Evolutionary conservation across 2,888 invertebrate species (phyloP), one percentile per base, ranked within the genome.

Genomic region (Chrysodeixis includens): DNA sequence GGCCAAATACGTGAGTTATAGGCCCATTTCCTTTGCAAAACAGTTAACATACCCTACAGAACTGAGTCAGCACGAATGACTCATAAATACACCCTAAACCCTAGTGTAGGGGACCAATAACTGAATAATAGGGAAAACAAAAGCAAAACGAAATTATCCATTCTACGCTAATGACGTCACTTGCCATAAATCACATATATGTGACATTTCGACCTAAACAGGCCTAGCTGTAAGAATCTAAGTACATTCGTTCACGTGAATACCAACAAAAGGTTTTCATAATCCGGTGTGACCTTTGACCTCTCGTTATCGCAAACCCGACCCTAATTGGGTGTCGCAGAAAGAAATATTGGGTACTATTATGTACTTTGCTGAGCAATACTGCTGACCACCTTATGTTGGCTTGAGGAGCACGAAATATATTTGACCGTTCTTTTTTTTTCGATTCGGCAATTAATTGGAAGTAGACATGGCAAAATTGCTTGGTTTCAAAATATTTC

Each of bases 271-370:
- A 73, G 69, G 66, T 64, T 71, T 69, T 69, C 67, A 75, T 75
- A 74, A 75, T 75, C 79, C 79, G 62, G 22, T 32, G 61, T 66
- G 74, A 67, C 70, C 80, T 73, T 71, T 73, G 82, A 69, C 85
- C 83, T 82, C 83, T 85, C 81, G 83, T 86, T 86, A 86, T 83
- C 82, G 82, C 65, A 40, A 63, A 67, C 73, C 76, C 51, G 56
- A 40, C 69, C 76, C 80, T 80, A 77, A 81, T 81, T 81, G 76
- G 77, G 73, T 82, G 77, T 78, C 74, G 79, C 69, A 46, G 61
- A 81, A 78, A 83, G 81, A 84, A 84, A 82, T 82, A 78, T 81
- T 16, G 32, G 55, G 32, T 4, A 64, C 68, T 62, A 66, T 73
- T 77, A 71, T 71, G 72, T 76, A 80, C 72, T 65, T 76, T 30